Conservation (phyloP, 2,888 invertebrate genomes). For the Cataglyphis rosenhaueri region DNA sequence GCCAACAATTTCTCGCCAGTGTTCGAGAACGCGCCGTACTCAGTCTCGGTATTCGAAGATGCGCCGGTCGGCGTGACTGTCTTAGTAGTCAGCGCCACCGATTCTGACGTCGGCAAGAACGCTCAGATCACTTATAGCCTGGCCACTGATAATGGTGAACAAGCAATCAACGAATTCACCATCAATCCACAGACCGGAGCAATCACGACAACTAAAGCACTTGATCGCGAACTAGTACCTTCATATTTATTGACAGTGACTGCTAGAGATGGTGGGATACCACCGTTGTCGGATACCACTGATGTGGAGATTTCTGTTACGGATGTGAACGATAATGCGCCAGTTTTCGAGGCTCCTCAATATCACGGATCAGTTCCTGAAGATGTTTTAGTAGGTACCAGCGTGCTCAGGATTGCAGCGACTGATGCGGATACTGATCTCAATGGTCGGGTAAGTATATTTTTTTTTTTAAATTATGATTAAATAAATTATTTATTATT, state of each 20-base stretch:
- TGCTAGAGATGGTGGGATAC: slow-evolving; percentile 96
- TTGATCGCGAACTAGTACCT: slow-evolving; percentile 93
- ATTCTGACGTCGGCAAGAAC: slow-evolving; percentile 98
- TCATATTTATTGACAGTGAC: slow-evolving; percentile 96
- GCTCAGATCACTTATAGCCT: slow-evolving; percentile 94
- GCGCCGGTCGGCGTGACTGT: slow-evolving; percentile 96
- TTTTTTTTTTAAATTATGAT: neutral
- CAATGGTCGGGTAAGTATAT: slow-evolving; percentile 91
- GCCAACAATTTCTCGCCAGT: slow-evolving; percentile 97
- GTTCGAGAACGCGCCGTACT: slow-evolving; percentile 97
- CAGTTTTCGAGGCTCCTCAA: slow-evolving; percentile 92
- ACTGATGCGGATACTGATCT: slow-evolving; percentile 94
- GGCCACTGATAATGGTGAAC: slow-evolving; percentile 89
- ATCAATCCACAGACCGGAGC: slow-evolving; percentile 98
- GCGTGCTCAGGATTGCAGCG: slow-evolving; percentile 92
- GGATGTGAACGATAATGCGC: slow-evolving; percentile 98
- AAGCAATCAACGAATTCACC: slow-evolving; percentile 88
- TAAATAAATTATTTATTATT: neutral
- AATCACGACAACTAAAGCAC: slow-evolving; percentile 92
- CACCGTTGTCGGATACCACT: slow-evolving; percentile 96
- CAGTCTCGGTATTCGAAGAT: slow-evolving; percentile 96
- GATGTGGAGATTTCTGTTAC: slow-evolving; percentile 97
- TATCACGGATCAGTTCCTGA: slow-evolving; percentile 95
- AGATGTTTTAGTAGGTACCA: slow-evolving; percentile 94
- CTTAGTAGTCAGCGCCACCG: slow-evolving; percentile 95